Evolutionary conservation across 2,113 vertebrate genomes (phyloP).

Genomic region (Atrichornis clamosus): DNA sequence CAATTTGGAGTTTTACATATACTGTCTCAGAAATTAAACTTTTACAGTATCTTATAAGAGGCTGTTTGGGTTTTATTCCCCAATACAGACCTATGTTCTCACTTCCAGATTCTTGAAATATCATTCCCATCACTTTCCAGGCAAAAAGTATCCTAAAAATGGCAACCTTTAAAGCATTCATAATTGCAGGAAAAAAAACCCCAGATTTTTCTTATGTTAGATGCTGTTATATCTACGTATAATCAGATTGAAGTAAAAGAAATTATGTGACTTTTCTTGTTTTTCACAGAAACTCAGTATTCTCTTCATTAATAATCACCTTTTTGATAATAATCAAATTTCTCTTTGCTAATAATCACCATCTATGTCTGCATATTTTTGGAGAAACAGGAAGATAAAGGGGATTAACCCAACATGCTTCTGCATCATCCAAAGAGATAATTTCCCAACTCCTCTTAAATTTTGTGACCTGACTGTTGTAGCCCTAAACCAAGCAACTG

Average conservation of each 20-base stretch:
- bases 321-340: background rate
- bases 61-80: background rate
- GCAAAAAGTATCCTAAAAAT: background rate
- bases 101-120: slow-evolving; percentile 34
- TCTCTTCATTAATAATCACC: background rate
- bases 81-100: background rate
- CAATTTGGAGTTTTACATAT: background rate
- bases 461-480: background rate
- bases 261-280: background rate
- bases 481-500: background rate
- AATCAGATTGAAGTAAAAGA: background rate
- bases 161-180: background rate
- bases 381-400: background rate
- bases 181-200: accelerated
- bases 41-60: background rate
- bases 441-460: background rate
- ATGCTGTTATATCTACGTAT: background rate
- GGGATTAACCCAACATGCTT: background rate
- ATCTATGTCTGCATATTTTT: background rate
- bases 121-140: background rate
- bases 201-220: background rate
- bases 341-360: background rate
- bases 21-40: background rate
- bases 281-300: background rate
- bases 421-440: background rate